Evolutionary conservation across 2,797 vertebrate genomes (phyloP), one percentile per base, ranked within the genome.

Genomic region (Australoheros facetus): DNA sequence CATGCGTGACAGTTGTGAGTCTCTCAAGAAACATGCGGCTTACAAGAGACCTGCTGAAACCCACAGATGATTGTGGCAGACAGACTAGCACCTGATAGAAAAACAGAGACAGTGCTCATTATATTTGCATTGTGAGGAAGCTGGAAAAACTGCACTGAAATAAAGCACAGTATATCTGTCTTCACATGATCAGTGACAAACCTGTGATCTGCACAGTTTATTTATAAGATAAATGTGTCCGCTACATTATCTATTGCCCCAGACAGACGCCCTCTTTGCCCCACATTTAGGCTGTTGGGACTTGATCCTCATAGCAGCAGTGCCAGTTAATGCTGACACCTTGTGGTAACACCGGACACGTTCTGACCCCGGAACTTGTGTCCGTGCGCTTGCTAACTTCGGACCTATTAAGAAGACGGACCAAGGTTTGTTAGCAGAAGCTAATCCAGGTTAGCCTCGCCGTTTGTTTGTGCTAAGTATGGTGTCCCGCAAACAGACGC

Each of bases 401-500:
- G 88, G 89, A 88, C 1, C 9, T 39, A 53, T 74, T 81, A n/a
- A 7, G 7, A 10, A 7, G 77, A 9, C 42, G 83, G 77, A 69
- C 85, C 59, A 1, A 30, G 21, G 0, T 1, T 2, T 51, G 42
- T 37, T 51, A 54, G 19, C 26, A 2, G 6, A 75, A 30, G 32
- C 0, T 14, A 2, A 2, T 1, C 5, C n/a, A 28, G 71, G n/a
- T 17, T 7, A 78, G 19, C 8, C 1, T 19, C 6, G 9, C 2
- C 1, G 7, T 10, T 11, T 12, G 30, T 30, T 34, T 53, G 11
- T 2, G 21, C n/a, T 10, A 2, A 19, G 10, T 12, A 95, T 95
- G 95, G 53, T 86, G 73, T 94, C 95, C 62, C 86, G 73, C 54
- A 87, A 89, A 71, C 96, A 95, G 79, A 94, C 90, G 77, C 93